Base-by-base conservation (phyloP, 2,888 invertebrate species). In the Chalcis sispes region DNA sequence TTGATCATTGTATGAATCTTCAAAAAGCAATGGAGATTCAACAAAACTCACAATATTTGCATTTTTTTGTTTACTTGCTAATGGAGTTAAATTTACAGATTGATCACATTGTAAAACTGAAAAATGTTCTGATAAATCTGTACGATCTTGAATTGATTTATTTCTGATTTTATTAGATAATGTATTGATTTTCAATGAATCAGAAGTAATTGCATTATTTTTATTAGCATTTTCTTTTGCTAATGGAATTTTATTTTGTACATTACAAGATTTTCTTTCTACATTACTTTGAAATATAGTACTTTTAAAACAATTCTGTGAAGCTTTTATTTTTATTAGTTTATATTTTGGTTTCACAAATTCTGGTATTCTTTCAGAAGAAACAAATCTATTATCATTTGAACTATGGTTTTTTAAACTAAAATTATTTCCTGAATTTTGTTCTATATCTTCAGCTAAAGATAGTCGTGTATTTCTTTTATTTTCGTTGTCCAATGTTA, bases 11-110 rank as follows among this genome's bases (percentile, higher is more conserved):
- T 25, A 0, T 40, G 66, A 65, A 32, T 78, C 61, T 42, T 75
- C 69, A 75, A 77, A 74, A 13, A 72, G 32, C 48, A 66, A 20
- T 61, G 61, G 77, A 61, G 80, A 74, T 20, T 77, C 58, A 46
- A 8, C 40, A 70, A 61, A 62, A 48, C 58, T 76, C 61, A n/a
- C n/a, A 54, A n/a, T 36, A 46, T 29, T 59, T 5, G 36, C 10
- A 23, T 40, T 52, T 48, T 54, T 27, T 48, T 54, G 25, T 13
- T 18, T 32, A 23, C 15, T 59, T 4, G 8, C 18, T 8, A 23
- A 10, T 64, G 76, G 5, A 36, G 64, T 36, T 20, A 15, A 1
- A 48, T 65, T 65, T 23, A 23, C 10, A 40, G 1, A 59, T 27
- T 50, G 27, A 18, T 20, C 40, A 50, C n/a, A n/a, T n/a, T n/a